These are phyloP conservation scores for Phenganax stokvisi DNA, from an alignment of 92 coral and sea anemone species.

Conservation along the genomic window DNA sequence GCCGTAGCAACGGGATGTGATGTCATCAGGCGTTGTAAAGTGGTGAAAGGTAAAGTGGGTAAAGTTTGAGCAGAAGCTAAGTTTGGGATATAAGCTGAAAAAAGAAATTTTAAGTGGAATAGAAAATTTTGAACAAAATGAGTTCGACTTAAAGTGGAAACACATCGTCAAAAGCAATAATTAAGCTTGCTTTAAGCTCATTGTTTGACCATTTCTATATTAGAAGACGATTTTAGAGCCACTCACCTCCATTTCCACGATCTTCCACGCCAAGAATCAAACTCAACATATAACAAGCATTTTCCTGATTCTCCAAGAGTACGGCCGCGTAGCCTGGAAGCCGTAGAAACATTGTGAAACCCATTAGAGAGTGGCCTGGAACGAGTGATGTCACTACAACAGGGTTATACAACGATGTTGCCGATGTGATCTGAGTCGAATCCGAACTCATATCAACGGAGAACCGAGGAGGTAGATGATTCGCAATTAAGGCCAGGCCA, in stretches of 20 bases:
- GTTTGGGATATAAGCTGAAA: constrained; percentile 63
- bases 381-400: constrained; percentile 64
- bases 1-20: constrained; percentile 51
- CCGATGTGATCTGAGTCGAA: neutral
- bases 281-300: constrained; percentile 80
- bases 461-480: constrained; percentile 48
- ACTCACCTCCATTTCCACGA: constrained; percentile 89
- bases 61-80: constrained; percentile 65
- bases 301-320: constrained; percentile 69
- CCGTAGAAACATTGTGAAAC: constrained; percentile 86
- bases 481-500: constrained; percentile 78
- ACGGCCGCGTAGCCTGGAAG: constrained; percentile 84
- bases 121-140: neutral
- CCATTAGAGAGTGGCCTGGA: constrained; percentile 95
- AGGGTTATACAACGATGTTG: constrained; percentile 68
- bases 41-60: constrained; percentile 82
- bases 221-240: no score
- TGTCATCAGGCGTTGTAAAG: constrained; percentile 64
- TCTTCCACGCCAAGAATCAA: constrained; percentile 92
- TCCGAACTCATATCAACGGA: constrained; percentile 22
- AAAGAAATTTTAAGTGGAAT: neutral
- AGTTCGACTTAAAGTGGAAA: no score
- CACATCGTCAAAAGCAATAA: neutral
- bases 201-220: no score
- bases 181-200: neutral